Percentiles rank a stretch among this genome's conserved stretches.
These are phyloP conservation scores for Anas capensis DNA, from an alignment of 2,797 vertebrate genomes.

Conservation along the genomic window DNA sequence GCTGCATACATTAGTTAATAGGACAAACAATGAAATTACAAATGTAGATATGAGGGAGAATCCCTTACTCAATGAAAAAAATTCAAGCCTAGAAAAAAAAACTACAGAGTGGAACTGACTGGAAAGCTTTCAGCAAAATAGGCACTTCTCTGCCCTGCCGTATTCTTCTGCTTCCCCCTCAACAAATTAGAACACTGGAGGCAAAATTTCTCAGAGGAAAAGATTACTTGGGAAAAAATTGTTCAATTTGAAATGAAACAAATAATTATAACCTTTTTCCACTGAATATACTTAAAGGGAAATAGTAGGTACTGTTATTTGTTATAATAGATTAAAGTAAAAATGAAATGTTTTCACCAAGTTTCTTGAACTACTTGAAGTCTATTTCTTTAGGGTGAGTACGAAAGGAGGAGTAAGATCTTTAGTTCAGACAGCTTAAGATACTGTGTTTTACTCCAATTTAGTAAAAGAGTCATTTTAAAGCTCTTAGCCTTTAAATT, in stretches of 20 bases:
- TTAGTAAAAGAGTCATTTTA: neutral
- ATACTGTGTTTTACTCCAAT: neutral
- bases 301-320: neutral
- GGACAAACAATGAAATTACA: constrained; percentile 23
- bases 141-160: neutral
- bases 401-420: neutral
- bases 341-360: neutral
- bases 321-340: neutral
- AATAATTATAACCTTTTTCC: neutral
- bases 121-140: neutral
- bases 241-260: neutral
- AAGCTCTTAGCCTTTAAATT: neutral
- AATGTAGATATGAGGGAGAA: neutral
- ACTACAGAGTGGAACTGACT: neutral
- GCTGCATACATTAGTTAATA: constrained; percentile 6
- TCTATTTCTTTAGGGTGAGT: neutral
- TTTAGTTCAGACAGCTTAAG: neutral
- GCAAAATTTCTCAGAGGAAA: neutral
- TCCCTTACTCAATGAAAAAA: neutral
- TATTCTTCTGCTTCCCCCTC: neutral
- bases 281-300: neutral
- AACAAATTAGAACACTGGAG: neutral
- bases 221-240: neutral
- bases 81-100: neutral
- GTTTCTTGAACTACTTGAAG: neutral